Conservation (phyloP, 2,113 vertebrate genomes). For the Dicrurus megarhynchus region DNA sequence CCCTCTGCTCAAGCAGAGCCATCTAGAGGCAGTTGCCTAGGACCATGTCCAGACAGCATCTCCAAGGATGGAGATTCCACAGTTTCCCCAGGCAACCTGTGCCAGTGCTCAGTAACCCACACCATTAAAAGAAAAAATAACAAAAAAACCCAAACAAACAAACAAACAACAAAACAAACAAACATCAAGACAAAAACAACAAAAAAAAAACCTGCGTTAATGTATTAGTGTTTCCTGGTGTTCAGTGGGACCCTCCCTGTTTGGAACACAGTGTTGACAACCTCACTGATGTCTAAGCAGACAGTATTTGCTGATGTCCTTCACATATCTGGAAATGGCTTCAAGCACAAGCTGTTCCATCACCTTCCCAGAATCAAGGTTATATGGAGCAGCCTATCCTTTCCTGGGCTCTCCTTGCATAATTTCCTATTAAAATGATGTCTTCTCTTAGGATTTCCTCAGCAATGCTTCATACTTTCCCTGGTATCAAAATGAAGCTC, state of each 20-base stretch:
- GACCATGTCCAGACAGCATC: too few species aligned
- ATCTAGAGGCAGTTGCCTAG: fast-evolving
- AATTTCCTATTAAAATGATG: neutral
- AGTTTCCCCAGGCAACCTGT: neutral
- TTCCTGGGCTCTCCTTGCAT: neutral
- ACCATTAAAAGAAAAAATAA: neutral
- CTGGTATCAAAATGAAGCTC: neutral
- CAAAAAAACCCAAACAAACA: neutral
- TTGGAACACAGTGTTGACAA: fast-evolving
- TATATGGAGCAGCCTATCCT: neutral
- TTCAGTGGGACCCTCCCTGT: neutral
- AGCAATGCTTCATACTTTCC: neutral
- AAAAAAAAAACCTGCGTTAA: too few species aligned
- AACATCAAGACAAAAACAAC: neutral
- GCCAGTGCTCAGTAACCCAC: neutral
- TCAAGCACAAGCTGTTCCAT: neutral
- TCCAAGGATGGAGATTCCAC: neutral
- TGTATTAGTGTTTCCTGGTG: neutral
- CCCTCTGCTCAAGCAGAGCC: neutral
- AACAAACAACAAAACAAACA: too few species aligned
- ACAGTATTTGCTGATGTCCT: neutral
- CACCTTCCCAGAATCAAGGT: neutral
- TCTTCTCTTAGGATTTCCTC: neutral
- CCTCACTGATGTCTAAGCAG: neutral
- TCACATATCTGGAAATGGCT: neutral